Evolutionary conservation across 2,888 invertebrate species (phyloP).

Genomic region (Euplexia lucipara): DNA sequence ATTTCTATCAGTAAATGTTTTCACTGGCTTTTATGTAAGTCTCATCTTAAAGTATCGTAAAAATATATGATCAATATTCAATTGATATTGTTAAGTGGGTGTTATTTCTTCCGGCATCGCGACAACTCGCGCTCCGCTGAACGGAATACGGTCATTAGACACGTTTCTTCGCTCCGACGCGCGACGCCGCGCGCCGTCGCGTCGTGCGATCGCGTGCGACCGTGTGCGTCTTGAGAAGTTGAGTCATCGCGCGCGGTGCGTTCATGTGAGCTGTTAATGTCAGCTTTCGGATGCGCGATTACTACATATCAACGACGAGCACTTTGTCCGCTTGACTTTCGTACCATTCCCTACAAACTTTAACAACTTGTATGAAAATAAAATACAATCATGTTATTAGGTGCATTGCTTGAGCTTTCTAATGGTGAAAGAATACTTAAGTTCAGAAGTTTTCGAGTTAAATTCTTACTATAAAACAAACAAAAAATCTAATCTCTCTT

Average conservation of each 20-base stretch:
- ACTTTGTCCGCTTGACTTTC: no score
- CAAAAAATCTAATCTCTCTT: no score
- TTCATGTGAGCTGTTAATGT: slow-evolving; percentile 22
- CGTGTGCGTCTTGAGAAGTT: background rate
- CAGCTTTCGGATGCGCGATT: background rate
- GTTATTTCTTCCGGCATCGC: slow-evolving; percentile 8
- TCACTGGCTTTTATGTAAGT: no score
- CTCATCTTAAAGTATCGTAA: background rate
- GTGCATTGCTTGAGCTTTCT: no score
- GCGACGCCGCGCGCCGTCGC: background rate
- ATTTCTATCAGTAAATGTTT: no score
- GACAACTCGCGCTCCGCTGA: slow-evolving; percentile 25
- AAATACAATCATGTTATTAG: no score
- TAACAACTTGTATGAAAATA: no score
- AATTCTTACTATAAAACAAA: no score
- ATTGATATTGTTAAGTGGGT: slow-evolving; percentile 5
- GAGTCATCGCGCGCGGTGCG: background rate
- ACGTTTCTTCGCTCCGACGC: slow-evolving; percentile 2
- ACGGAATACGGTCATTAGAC: slow-evolving; percentile 27
- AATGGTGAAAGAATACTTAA: no score
- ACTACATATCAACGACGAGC: no score
- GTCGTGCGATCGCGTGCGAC: slow-evolving; percentile 5
- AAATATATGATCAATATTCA: slow-evolving; percentile 3
- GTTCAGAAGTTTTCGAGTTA: no score
- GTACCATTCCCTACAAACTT: no score